Conservation (phyloP, 1,140 invertebrate genomes). For the Trachymyrmex septentrionalis region DNA sequence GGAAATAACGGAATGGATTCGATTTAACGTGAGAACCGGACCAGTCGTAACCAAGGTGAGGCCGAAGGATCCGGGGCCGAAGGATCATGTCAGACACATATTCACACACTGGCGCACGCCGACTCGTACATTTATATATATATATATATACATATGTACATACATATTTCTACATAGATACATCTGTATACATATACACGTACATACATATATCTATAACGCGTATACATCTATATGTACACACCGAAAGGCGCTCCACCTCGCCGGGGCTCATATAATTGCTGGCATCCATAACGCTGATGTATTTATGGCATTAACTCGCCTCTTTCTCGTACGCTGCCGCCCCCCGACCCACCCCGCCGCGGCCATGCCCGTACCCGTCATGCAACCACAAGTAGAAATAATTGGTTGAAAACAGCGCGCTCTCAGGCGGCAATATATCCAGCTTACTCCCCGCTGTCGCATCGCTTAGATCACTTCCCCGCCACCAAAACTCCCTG, state of each 20-base stretch:
- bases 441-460: constrained; percentile 86
- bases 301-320: constrained; percentile 87
- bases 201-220: constrained; percentile 58
- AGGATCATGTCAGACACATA: constrained; percentile 74
- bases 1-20: constrained; percentile 81
- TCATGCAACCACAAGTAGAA: constrained; percentile 86
- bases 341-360: constrained; percentile 74
- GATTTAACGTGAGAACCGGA: constrained; percentile 83
- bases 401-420: constrained; percentile 86
- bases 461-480: constrained; percentile 85
- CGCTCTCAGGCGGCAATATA: constrained; percentile 85
- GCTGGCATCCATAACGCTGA: constrained; percentile 87
- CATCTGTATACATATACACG: background rate
- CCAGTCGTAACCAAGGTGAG: constrained; percentile 78
- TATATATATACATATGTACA: constrained; percentile 62
- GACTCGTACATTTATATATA: background rate
- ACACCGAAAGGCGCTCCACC: constrained; percentile 80
- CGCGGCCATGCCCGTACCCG: constrained; percentile 78
- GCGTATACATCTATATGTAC: constrained; percentile 57
- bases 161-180: constrained; percentile 57
- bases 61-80: constrained; percentile 78
- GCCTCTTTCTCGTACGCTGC: constrained; percentile 83
- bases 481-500: constrained; percentile 81
- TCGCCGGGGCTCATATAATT: constrained; percentile 85
- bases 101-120: background rate